Evolutionary conservation across 1,140 invertebrate species (phyloP).

Genomic region (Orius insidiosus): DNA sequence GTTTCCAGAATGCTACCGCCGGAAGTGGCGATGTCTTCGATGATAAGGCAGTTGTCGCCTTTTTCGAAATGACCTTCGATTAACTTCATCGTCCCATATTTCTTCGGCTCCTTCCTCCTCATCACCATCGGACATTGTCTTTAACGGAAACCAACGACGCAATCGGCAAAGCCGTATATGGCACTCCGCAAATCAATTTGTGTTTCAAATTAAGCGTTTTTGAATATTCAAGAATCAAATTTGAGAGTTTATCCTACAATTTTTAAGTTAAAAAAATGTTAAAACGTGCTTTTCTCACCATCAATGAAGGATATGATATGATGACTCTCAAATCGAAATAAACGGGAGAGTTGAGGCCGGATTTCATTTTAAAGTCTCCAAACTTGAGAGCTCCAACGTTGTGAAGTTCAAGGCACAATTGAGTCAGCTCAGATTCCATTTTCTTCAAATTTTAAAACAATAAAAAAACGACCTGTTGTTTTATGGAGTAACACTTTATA

Average conservation of each 20-base stretch:
- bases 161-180: slow-evolving; percentile 89
- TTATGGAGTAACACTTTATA: no score
- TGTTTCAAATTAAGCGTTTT: slow-evolving; percentile 28
- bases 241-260: slow-evolving; percentile 38
- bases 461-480: no score
- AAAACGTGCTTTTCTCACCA: slow-evolving; percentile 41
- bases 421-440: slow-evolving; percentile 24
- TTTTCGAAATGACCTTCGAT: slow-evolving; percentile 75
- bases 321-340: slow-evolving; percentile 88
- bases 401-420: slow-evolving; percentile 34
- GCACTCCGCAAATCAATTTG: slow-evolving; percentile 82
- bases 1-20: slow-evolving; percentile 89
- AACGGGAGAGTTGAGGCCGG: slow-evolving; percentile 73
- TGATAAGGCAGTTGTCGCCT: slow-evolving; percentile 70
- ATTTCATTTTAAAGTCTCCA: slow-evolving; percentile 81
- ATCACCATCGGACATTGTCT: slow-evolving; percentile 74
- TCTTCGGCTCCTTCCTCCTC: slow-evolving; percentile 75
- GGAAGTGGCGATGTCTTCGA: slow-evolving; percentile 97
- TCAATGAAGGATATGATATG: slow-evolving; percentile 68
- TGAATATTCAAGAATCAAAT: slow-evolving; percentile 42
- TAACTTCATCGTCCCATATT: slow-evolving; percentile 89
- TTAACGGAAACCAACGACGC: slow-evolving; percentile 67
- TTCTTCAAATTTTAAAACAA: no score
- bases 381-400: slow-evolving; percentile 68
- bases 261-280: background rate